Conservation (phyloP, 2,797 vertebrate species). For the Forpus xanthops region DNA sequence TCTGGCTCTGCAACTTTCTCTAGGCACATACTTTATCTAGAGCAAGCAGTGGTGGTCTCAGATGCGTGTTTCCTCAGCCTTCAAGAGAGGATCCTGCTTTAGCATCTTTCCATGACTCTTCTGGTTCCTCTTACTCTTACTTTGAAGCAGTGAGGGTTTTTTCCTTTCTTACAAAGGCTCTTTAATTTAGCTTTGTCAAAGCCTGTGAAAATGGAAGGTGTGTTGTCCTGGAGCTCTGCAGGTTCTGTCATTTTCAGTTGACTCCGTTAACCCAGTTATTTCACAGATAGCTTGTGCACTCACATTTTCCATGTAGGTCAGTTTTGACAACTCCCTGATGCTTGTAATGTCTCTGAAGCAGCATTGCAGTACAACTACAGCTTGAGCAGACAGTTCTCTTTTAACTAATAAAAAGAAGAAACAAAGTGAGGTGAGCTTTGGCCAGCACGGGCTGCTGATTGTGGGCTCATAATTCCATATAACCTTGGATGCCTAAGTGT, state of each 20-base stretch:
- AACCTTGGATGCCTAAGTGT: neutral
- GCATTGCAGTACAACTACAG: neutral
- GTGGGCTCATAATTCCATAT: neutral
- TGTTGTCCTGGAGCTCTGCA: neutral
- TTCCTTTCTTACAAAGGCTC: neutral
- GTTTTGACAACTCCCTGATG: neutral
- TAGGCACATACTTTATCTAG: neutral
- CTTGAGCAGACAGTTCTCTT: neutral
- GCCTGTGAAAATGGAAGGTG: neutral
- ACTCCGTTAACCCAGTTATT: conserved; percentile 13
- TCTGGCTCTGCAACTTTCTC: neutral
- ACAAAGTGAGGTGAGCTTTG: neutral
- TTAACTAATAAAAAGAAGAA: neutral
- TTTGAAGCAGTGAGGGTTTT: neutral
- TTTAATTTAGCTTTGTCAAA: neutral
- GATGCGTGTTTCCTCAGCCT: neutral
- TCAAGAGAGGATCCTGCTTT: neutral
- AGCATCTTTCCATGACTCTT: neutral
- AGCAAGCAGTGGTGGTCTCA: neutral
- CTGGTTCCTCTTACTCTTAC: neutral
- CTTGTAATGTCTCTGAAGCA: neutral
- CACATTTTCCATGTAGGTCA: neutral
- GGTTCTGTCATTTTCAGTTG: neutral
- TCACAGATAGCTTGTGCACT: neutral
- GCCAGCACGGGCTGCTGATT: neutral